Percentiles rank a stretch among this genome's conserved stretches.
These are phyloP conservation scores for Aurelia aurita DNA, from an alignment of 30 jellyfish, hydroid and myxozoan genomes.

Conservation along the genomic window DNA sequence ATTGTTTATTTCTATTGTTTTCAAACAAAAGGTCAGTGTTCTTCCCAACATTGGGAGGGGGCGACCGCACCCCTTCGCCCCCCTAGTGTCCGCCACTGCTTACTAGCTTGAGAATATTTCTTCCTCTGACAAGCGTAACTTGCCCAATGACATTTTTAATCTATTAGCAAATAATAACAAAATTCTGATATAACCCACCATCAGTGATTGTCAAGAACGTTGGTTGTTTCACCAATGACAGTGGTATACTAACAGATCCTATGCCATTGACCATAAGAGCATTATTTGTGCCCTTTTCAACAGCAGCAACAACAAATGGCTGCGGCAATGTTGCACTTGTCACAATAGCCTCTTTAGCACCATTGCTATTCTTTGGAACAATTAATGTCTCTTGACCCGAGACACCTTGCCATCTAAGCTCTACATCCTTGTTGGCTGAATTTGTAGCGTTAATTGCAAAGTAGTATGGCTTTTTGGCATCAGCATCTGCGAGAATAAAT, in stretches of 20 bases:
- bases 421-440: constrained; percentile 72
- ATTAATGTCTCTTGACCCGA: constrained; percentile 47
- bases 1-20: no score
- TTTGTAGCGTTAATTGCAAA: constrained; percentile 61
- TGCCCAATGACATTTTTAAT: no score
- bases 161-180: no score
- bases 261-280: constrained; percentile 44
- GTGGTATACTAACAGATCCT: constrained; percentile 34
- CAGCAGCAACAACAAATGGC: constrained; percentile 38
- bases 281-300: constrained; percentile 70
- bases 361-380: constrained; percentile 27
- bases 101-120: no score
- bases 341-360: constrained; percentile 25
- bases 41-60: no score
- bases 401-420: constrained; percentile 62
- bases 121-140: no score
- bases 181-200: constrained; percentile 4
- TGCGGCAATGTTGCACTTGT: constrained; percentile 38
- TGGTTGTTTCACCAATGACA: constrained; percentile 48
- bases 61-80: no score
- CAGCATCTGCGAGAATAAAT: neutral
- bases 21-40: no score
- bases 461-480: constrained; percentile 45
- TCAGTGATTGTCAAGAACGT: constrained; percentile 47
- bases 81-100: no score